Conservation (phyloP, 2,888 invertebrate species). For the Dexiosoma caninum region DNA sequence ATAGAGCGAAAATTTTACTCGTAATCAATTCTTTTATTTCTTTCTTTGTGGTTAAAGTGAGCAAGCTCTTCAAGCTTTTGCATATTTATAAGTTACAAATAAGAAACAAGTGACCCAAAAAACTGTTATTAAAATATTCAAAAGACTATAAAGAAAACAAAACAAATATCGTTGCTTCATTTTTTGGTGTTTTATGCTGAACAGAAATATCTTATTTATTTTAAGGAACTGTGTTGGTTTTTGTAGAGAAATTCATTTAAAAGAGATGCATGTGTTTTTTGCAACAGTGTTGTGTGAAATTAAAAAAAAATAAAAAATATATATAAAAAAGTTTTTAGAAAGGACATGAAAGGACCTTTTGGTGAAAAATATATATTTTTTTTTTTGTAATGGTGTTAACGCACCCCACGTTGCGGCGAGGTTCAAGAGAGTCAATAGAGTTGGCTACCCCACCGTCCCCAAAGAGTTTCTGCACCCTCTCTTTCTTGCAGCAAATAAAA, state of each 20-base stretch:
- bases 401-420: too few relatives aligned
- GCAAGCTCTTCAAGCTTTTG: neutral
- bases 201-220: neutral
- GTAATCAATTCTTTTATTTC: conserved; percentile 17
- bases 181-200: neutral
- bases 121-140: conserved; percentile 41
- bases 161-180: neutral
- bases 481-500: too few relatives aligned
- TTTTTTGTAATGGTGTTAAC: too few relatives aligned
- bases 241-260: neutral
- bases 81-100: conserved; percentile 31
- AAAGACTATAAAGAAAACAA: neutral
- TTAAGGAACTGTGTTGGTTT: neutral
- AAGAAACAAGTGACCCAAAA: neutral
- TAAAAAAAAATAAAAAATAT: too few relatives aligned
- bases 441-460: too few relatives aligned
- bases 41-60: neutral
- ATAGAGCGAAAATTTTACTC: conserved; percentile 24
- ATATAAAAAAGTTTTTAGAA: too few relatives aligned
- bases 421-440: too few relatives aligned
- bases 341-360: too few relatives aligned
- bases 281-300: neutral
- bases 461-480: too few relatives aligned
- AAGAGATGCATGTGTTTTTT: neutral
- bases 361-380: too few relatives aligned